Evolutionary conservation across 2,888 invertebrate genomes (phyloP), one percentile per base, ranked within the genome.

Genomic region (Himalopsyche tibetana): DNA sequence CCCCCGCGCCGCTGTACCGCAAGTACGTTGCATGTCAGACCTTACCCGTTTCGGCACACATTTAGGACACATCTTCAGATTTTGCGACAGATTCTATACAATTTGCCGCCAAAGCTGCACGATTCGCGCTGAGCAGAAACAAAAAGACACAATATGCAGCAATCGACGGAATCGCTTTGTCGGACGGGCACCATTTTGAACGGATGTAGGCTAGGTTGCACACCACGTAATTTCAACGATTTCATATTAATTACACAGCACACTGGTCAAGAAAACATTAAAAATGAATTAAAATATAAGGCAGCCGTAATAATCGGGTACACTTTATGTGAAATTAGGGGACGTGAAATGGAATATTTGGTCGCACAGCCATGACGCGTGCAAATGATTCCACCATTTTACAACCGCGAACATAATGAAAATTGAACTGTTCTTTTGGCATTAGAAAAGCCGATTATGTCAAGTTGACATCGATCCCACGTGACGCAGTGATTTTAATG

Each of bases 401-500:
- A 93, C 92, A 93, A 93, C 93, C 93, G 88, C 88, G 91, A 93
- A 92, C 92, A 92, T 92, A 90, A 91, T 91, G 92, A 93, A 93
- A 93, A 92, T 93, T 93, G 93, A 91, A 69, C 79, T 82, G 45
- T 79, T 82, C 74, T 92, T 91, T 93, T 93, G 92, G 91, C 92
- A 92, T 93, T 91, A 92, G 93, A 93, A 92, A 93, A 93, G 93
- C 92, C 92, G 92, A 93, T 92, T 92, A 91, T 93, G 93, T 93
- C 92, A 93, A 93, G 93, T 94, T 94, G 95, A 94, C 94, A 95
- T 94, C 94, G 94, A 94, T 94, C 94, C 94, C 95, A 95, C 95
- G 95, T 95, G 95, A 95, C 95, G 94, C 93, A 92, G 94, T 94
- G 94, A 94, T 94, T 94, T 94, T 94, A 94, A 94, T 94, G 94